Evolutionary conservation across 2,797 vertebrate genomes (phyloP).

Genomic region (Ficedula albicollis): DNA sequence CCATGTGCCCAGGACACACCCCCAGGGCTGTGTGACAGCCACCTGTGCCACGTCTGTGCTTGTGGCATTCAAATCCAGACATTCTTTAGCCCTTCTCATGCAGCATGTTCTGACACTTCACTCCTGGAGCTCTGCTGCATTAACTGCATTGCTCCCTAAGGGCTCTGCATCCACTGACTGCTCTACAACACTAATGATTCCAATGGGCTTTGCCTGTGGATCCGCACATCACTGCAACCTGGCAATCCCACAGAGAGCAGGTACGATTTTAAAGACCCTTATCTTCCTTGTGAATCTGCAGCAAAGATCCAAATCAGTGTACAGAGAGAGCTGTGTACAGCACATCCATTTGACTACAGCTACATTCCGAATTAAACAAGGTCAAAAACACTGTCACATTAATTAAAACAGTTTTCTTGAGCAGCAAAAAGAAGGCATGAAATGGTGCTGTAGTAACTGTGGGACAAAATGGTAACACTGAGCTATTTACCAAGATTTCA

Average conservation of each 20-base stretch:
- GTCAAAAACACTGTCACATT: background rate
- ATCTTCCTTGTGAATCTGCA: background rate
- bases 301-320: background rate
- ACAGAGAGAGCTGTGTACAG: background rate
- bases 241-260: background rate
- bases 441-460: background rate
- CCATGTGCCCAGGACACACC: background rate
- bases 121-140: background rate
- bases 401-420: background rate
- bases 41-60: rapidly evolving
- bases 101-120: background rate
- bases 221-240: background rate
- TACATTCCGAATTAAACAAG: background rate
- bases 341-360: too few relatives aligned
- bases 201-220: background rate
- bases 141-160: background rate
- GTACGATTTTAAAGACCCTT: background rate
- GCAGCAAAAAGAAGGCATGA: background rate
- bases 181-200: background rate
- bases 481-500: background rate
- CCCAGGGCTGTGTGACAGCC: background rate
- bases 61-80: background rate
- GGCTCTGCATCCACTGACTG: background rate
- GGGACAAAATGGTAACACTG: background rate
- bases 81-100: background rate